phyloP scores from a whole-genome alignment of 2,113 vertebrate species.

The Syngnathus floridae region DNA sequence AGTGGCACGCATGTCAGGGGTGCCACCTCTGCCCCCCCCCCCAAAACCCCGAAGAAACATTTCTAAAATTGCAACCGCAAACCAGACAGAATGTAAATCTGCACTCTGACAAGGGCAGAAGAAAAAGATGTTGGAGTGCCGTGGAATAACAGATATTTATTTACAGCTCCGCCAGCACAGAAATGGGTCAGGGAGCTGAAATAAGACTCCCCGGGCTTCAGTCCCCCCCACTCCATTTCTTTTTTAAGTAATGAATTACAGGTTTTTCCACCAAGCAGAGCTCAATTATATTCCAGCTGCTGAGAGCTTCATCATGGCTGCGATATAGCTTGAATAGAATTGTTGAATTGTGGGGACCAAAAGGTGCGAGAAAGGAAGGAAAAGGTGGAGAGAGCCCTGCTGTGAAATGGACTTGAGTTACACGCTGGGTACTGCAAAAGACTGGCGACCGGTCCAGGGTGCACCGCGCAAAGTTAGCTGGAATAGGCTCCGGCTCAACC shows the following conservation, averaged over 20 bases:
- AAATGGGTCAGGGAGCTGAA: slow-evolving; percentile 65
- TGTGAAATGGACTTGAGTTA: background rate
- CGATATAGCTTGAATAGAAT: slow-evolving; percentile 54
- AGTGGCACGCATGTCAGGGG: slow-evolving; percentile 15
- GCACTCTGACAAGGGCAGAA: slow-evolving; percentile 57
- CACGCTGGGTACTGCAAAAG: background rate
- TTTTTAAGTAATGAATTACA: slow-evolving; percentile 67
- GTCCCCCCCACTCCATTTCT: background rate
- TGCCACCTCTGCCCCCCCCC: slow-evolving; percentile 7
- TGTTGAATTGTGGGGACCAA: slow-evolving; percentile 56
- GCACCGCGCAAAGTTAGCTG: background rate
- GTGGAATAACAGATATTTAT: slow-evolving; percentile 68
- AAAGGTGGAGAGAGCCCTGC: slow-evolving; percentile 6
- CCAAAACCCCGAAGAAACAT: slow-evolving; percentile 39
- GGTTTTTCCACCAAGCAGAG: slow-evolving; percentile 56
- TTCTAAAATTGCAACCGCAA: slow-evolving; percentile 70
- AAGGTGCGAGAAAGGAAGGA: background rate
- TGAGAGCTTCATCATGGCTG: slow-evolving; percentile 62
- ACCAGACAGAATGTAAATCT: slow-evolving; percentile 73
- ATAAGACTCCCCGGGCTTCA: slow-evolving; percentile 48
- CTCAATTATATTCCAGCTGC: slow-evolving; percentile 67
- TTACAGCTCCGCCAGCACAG: slow-evolving; percentile 54
- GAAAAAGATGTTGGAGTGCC: slow-evolving; percentile 55
- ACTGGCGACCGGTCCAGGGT: background rate
- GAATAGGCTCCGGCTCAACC: background rate